Evolutionary conservation across 2,797 vertebrate genomes (phyloP).

Genomic region (Pseudochirops cupreus): DNA sequence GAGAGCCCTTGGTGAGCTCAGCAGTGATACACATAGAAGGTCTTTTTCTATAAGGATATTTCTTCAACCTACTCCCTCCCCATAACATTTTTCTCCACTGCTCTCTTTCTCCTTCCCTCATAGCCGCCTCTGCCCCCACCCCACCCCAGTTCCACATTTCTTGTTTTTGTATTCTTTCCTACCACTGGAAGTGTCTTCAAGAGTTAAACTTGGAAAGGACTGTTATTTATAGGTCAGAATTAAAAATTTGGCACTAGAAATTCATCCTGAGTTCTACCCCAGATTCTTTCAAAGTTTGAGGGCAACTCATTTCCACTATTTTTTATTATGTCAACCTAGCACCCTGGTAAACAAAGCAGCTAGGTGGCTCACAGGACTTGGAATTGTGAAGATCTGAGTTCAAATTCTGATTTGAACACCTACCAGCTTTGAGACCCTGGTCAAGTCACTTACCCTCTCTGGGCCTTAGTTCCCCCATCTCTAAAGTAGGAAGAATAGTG

Average conservation of each 20-base stretch:
- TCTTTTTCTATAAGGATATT: background rate
- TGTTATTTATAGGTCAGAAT: background rate
- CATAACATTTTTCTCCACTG: background rate
- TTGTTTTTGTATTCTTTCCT: background rate
- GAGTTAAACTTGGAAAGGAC: constrained; percentile 25
- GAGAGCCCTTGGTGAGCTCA: constrained; percentile 34
- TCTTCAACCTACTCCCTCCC: background rate
- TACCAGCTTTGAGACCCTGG: background rate
- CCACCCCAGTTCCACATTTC: background rate
- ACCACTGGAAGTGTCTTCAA: background rate
- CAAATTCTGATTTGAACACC: background rate
- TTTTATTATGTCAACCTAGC: background rate
- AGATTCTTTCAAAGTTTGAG: background rate
- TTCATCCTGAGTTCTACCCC: background rate
- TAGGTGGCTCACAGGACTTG: background rate
- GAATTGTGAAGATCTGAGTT: background rate
- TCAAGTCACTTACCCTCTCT: background rate
- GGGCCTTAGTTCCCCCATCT: background rate
- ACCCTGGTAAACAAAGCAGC: background rate
- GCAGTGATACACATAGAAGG: background rate
- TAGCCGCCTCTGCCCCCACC: background rate
- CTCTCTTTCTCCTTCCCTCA: background rate
- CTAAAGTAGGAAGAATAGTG: background rate
- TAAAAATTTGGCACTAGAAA: constrained; percentile 7
- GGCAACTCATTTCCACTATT: background rate